Percentiles rank a stretch among this genome's conserved stretches.
Evolutionary conservation across 2,113 vertebrate genomes (phyloP).

Genomic region (Archilochus colubris): DNA sequence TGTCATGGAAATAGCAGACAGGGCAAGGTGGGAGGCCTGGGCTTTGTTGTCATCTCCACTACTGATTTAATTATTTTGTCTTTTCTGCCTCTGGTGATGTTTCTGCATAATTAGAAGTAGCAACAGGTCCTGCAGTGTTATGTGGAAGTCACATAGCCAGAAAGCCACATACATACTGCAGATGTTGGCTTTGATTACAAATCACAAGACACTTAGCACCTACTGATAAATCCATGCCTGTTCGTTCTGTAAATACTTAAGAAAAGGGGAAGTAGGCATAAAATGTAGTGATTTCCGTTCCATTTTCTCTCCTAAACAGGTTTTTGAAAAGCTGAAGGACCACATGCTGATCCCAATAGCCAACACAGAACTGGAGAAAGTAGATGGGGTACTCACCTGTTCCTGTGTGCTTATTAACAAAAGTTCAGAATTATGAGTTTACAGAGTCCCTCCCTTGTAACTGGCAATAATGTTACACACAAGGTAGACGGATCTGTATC

Average conservation of each 20-base stretch:
- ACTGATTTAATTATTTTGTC: not conserved
- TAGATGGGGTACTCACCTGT: conserved; percentile 92
- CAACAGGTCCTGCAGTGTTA: not conserved
- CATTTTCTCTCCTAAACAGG: conserved; percentile 71
- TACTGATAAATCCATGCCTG: not conserved
- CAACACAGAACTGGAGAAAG: conserved; percentile 86
- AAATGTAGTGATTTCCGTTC: not conserved
- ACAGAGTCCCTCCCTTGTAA: conserved; percentile 55
- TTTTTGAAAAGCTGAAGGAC: conserved; percentile 96
- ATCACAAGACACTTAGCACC: not conserved
- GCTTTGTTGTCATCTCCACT: not conserved
- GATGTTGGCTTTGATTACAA: not conserved
- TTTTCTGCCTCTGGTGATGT: not conserved
- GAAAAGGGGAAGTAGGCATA: not conserved
- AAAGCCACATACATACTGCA: accelerated
- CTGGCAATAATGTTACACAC: conserved; percentile 66
- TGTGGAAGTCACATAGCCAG: not conserved
- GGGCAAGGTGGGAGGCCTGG: not conserved
- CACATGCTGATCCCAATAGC: conserved; percentile 91
- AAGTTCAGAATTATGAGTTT: conserved; percentile 80
- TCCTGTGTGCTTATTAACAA: conserved; percentile 92
- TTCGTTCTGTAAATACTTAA: not conserved
- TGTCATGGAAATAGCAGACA: not conserved
- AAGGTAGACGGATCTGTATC: conserved; percentile 68
- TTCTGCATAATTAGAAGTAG: not conserved